Evolutionary conservation across 2,113 vertebrate species (phyloP), one percentile per base, ranked within the genome.

Genomic region (Setophaga kirtlandii): DNA sequence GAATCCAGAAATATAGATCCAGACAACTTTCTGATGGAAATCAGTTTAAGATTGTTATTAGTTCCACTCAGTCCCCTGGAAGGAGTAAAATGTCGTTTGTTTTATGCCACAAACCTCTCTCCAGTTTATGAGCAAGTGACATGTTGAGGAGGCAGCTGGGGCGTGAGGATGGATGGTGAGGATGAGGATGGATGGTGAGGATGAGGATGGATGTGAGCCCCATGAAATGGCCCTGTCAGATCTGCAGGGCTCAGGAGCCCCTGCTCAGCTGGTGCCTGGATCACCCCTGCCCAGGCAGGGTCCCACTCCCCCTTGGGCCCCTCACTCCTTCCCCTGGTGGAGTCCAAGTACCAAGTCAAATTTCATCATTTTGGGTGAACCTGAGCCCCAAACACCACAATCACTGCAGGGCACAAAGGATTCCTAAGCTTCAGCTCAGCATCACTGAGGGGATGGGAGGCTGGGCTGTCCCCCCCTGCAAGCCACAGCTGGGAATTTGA

Each of bases 131-230:
- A 21, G 15, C 1, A 4, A 28, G 37, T 75, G 52, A 74, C 41
- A 47, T 0, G 0, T n/a, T 0, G 4, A 56, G 46, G 31, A 63
- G 30, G 42, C 42, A 64, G 33, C 5, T 39, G 60, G 11, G 20
- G 15, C 15, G 17, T 59, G 58, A 58, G 55, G 55, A 14, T 22
- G 31, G 53, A 33, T 55, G 53, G 1, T 55, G 52, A 33, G 53
- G 53, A 39, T 53, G 46, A 50, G 49, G 49, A 50, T 50, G 49
- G 49, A 27, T 49, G 47, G 47, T 47, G 46, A 63, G 59, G 30
- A 23, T 55, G 52, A 64, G 64, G 46, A 76, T 0, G 12, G n/a
- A 12, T 62, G 12, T 39, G 47, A 83, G 25, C 35, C n/a, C 31
- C 23, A 11, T 5, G 23, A 2, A 49, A n/a, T 6, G 22, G 21